A percentile compares a stretch with the other conserved stretches of the same genome.
phyloP scores from a whole-genome alignment of 2,888 invertebrate genomes.

The Alsophila aescularia region DNA sequence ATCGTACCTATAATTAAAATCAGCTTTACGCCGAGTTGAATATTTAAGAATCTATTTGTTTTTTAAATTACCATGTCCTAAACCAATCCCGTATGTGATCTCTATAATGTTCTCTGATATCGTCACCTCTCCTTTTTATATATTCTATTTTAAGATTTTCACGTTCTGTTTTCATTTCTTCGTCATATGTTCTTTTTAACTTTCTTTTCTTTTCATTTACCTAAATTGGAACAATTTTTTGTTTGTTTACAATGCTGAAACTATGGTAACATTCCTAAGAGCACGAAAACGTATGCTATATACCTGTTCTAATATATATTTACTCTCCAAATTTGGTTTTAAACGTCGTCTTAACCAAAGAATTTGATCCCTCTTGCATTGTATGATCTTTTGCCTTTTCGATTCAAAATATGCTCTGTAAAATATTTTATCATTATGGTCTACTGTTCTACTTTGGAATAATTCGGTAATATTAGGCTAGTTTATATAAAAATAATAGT shows the following conservation, averaged over 20 bases:
- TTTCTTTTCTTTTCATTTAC: conserved; percentile 10
- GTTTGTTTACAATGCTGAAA: neutral
- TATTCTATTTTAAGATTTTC: conserved; percentile 47
- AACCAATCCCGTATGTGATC: conserved; percentile 66
- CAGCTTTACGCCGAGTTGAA: neutral
- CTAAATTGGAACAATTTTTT: neutral
- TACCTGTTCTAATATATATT: conserved; percentile 49
- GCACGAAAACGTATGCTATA: neutral
- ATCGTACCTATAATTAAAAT: conserved; percentile 53
- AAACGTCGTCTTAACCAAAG: conserved; percentile 51
- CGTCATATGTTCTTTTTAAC: conserved; percentile 42
- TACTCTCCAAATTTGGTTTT: conserved; percentile 29
- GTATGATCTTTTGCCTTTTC: conserved; percentile 54
- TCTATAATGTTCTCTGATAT: conserved; percentile 57
- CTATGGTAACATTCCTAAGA: neutral
- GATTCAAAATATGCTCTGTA: conserved; percentile 60
- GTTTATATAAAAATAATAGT: neutral
- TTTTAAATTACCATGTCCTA: conserved; percentile 57
- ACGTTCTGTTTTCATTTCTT: conserved; percentile 45
- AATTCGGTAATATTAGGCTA: neutral
- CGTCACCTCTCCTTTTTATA: conserved; percentile 42
- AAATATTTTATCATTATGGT: conserved; percentile 9
- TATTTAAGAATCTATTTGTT: neutral
- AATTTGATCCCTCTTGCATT: conserved; percentile 54
- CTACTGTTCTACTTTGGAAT: neutral